These are phyloP conservation scores for Aplodontia rufa DNA, from an alignment of 2,113 vertebrate genomes.

Conservation along the genomic window DNA sequence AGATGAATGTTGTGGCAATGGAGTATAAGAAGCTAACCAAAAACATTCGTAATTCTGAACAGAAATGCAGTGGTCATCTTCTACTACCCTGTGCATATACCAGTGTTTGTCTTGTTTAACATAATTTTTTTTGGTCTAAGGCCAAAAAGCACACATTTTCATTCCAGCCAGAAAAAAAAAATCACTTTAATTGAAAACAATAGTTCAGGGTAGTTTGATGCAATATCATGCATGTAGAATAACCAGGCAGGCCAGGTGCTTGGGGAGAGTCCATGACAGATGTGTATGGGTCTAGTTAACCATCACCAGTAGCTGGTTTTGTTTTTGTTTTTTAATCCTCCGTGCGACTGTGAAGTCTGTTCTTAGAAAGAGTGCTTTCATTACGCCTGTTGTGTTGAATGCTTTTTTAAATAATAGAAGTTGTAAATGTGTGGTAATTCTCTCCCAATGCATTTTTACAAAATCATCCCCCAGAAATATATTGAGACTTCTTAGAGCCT, in stretches of 20 bases:
- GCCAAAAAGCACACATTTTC: background rate
- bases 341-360: background rate
- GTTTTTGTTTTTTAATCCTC: background rate
- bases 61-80: fast-evolving
- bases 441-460: background rate
- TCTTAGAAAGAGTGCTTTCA: slow-evolving; percentile 35
- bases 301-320: background rate
- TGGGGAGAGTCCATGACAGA: background rate
- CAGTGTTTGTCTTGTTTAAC: background rate
- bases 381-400: background rate
- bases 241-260: background rate
- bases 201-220: background rate
- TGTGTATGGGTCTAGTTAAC: background rate
- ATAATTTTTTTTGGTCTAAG: background rate
- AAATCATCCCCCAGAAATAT: background rate
- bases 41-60: background rate
- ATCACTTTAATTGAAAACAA: background rate
- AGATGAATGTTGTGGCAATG: background rate
- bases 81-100: background rate
- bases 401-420: slow-evolving; percentile 16
- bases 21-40: background rate
- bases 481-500: background rate
- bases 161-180: background rate
- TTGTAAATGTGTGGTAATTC: background rate
- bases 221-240: background rate